Evolutionary conservation across 2,113 vertebrate genomes (phyloP).

Genomic region (Cynocephalus volans): DNA sequence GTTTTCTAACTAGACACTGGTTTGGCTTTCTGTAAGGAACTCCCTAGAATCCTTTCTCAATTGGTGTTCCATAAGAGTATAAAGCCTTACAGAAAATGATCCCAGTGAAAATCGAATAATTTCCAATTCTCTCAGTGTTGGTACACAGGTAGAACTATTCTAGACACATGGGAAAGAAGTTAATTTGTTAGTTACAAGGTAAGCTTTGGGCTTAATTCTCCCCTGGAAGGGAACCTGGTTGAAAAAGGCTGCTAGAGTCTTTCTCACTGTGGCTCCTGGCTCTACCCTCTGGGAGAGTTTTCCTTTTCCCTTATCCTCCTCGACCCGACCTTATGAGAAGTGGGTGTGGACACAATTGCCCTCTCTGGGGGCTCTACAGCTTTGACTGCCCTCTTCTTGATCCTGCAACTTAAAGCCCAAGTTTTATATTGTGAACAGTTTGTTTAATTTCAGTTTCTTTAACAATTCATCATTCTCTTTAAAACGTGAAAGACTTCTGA

Average conservation of each 20-base stretch:
- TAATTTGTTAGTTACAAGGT: not conserved
- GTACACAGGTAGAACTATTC: not conserved
- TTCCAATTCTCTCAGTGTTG: not conserved
- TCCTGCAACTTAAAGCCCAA: not conserved
- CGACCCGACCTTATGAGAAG: too few relatives aligned
- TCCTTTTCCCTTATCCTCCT: not conserved
- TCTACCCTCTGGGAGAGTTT: not conserved
- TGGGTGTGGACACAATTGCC: accelerated
- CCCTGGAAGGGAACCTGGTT: not conserved
- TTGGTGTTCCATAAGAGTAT: not conserved
- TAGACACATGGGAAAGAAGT: not conserved
- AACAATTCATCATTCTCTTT: not conserved
- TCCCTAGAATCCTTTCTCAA: not conserved
- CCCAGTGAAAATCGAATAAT: too few relatives aligned
- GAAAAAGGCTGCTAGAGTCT: not conserved
- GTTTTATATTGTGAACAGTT: not conserved
- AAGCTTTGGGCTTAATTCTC: not conserved
- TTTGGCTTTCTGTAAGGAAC: conserved; percentile 8
- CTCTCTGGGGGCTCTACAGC: not conserved
- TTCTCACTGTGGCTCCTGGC: too few relatives aligned
- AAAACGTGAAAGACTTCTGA: not conserved
- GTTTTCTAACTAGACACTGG: not conserved
- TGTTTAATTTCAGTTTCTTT: not conserved
- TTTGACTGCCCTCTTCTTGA: not conserved
- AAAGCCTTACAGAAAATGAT: not conserved